These are phyloP conservation scores for Casuarius casuarius DNA, from an alignment of 2,113 vertebrate genomes.

Conservation along the genomic window DNA sequence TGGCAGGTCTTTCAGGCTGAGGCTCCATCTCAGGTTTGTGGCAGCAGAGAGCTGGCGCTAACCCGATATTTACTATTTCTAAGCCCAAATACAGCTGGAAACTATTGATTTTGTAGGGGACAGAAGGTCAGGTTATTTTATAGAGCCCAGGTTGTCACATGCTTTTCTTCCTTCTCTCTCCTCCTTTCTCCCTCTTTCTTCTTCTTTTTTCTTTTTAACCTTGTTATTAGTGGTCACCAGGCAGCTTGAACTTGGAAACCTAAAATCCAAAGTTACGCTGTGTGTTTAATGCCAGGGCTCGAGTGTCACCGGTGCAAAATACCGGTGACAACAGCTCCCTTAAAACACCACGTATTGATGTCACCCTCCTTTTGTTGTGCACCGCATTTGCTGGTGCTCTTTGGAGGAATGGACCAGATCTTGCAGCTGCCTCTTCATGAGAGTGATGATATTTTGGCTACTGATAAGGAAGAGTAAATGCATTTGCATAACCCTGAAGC, in stretches of 20 bases:
- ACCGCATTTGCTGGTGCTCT: neutral
- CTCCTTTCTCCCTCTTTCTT: too few relatives aligned
- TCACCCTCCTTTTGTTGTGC: neutral
- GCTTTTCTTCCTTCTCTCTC: too few relatives aligned
- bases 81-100: neutral
- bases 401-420: neutral
- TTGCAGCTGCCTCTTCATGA: neutral
- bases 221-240: neutral
- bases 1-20: neutral
- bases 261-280: neutral
- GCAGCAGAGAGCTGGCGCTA: neutral
- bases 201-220: neutral
- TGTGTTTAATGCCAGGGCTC: neutral
- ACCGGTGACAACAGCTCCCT: neutral
- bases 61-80: neutral
- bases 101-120: neutral
- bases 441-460: neutral
- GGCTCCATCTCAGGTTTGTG: neutral
- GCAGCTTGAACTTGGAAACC: neutral
- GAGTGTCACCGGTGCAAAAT: neutral
- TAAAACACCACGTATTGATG: neutral
- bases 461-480: conserved; percentile 20
- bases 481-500: conserved; percentile 29
- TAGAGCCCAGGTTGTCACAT: neutral
- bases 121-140: neutral